These are phyloP conservation scores for Melanotaenia boesemani DNA, from an alignment of 2,797 vertebrate species.

Conservation along the genomic window DNA sequence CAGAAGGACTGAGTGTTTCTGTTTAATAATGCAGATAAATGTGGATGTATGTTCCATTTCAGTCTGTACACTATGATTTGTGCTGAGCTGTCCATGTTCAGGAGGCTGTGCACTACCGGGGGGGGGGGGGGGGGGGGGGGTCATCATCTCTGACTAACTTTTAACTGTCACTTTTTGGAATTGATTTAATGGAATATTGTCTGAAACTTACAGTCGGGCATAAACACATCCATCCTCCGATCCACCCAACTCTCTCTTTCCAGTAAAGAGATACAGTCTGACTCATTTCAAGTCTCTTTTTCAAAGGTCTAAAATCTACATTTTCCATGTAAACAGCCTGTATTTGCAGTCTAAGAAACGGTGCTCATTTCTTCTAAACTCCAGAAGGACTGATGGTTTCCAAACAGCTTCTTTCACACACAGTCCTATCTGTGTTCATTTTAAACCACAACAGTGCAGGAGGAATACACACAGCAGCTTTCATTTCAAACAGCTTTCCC, in stretches of 20 bases:
- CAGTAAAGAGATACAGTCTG: slow-evolving; percentile 7
- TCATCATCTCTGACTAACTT: no score
- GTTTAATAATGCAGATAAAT: no score
- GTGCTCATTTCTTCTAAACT: slow-evolving; percentile 41
- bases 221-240: slow-evolving; percentile 23
- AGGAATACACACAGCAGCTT: slow-evolving; percentile 43
- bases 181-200: no score
- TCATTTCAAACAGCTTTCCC: slow-evolving; percentile 58
- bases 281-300: slow-evolving; percentile 25
- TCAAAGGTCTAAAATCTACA: slow-evolving; percentile 9
- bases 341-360: slow-evolving; percentile 41
- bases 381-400: slow-evolving; percentile 44
- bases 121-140: no score
- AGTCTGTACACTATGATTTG: no score
- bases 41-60: no score
- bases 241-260: neutral
- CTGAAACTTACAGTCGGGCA: no score
- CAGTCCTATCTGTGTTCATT: slow-evolving; percentile 42
- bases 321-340: slow-evolving; percentile 9
- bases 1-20: no score
- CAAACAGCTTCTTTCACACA: slow-evolving; percentile 27
- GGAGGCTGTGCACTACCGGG: no score
- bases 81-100: no score
- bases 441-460: slow-evolving; percentile 41
- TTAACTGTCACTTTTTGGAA: no score